Conservation (phyloP, 2,113 vertebrate genomes). For the Eclectus roratus region DNA sequence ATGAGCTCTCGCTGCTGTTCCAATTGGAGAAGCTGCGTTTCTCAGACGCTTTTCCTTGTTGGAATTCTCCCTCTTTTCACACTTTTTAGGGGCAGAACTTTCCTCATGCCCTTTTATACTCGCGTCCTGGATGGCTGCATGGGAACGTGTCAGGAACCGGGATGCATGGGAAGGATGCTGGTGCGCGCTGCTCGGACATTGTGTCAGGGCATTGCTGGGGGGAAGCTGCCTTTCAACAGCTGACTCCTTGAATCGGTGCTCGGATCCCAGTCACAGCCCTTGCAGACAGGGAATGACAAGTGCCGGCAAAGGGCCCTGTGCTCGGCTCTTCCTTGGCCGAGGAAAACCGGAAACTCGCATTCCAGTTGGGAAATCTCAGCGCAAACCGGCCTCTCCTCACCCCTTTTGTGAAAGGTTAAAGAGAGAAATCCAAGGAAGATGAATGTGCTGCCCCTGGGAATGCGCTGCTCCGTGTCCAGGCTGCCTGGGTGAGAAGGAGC, state of each 20-base stretch:
- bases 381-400: not conserved
- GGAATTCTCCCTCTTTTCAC: not conserved
- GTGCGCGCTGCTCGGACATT: accelerated
- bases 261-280: not conserved
- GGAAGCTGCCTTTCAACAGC: not conserved
- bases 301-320: not conserved
- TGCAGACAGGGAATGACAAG: not conserved
- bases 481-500: not conserved
- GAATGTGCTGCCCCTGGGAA: too few species aligned
- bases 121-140: not conserved
- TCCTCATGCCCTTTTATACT: accelerated
- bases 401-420: not conserved
- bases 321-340: not conserved
- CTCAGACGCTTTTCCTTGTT: not conserved
- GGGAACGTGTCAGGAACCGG: not conserved
- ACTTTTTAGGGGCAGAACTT: not conserved
- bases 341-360: not conserved
- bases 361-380: not conserved
- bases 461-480: not conserved
- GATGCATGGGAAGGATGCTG: accelerated
- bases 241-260: not conserved
- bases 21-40: not conserved
- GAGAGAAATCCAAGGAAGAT: not conserved
- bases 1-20: not conserved
- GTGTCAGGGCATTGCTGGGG: not conserved